Evolutionary conservation across 2,113 vertebrate species (phyloP), one percentile per base, ranked within the genome.

Genomic region (Anhinga anhinga): DNA sequence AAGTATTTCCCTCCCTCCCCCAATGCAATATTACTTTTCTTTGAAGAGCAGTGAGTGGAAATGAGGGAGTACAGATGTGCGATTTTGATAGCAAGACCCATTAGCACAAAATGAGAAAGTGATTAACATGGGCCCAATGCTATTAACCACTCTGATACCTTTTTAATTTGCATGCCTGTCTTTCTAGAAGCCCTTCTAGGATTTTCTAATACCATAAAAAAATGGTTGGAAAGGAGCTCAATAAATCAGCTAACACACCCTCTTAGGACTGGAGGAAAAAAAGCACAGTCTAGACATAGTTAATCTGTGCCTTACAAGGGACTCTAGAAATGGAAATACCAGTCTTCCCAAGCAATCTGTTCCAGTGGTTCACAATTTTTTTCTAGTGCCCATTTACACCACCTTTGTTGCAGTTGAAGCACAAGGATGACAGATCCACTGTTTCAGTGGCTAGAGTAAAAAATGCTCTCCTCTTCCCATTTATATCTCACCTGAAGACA

Each of bases 21-120:
- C 65, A 80, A 2, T 5, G 29, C 80, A 84, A 13, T 67, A 91
- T 59, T 67, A 76, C 47, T 81, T 70, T 50, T 56, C 72, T 96
- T 88, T 95, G 59, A 93, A 95, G 90, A 88, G 23, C 11, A 56
- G 47, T 23, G 55, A 94, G 55, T 90, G 8, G 67, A 94, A 96
- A 56, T 74, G 71, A 92, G 70, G 26, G 65, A 90, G 50, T 59
- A 84, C 65, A 95, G 80, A 95, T 82, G 61, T 84, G 66, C 7
- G 16, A 17, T 61, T 95, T 65, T 79, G 86, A 91, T 77, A 95
- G 72, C 61, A 89, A 82, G 61, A 90, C 7, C 27, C 80, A 93
- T 79, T 94, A 94, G 34, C 88, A 92, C 38, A 78, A 93, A 91
- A 89, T 71, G 34, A 93, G 61, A 93, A 91, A 66, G 61, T 71